Evolutionary conservation across 1,140 invertebrate genomes (phyloP).

Genomic region (Neelides sp.): DNA sequence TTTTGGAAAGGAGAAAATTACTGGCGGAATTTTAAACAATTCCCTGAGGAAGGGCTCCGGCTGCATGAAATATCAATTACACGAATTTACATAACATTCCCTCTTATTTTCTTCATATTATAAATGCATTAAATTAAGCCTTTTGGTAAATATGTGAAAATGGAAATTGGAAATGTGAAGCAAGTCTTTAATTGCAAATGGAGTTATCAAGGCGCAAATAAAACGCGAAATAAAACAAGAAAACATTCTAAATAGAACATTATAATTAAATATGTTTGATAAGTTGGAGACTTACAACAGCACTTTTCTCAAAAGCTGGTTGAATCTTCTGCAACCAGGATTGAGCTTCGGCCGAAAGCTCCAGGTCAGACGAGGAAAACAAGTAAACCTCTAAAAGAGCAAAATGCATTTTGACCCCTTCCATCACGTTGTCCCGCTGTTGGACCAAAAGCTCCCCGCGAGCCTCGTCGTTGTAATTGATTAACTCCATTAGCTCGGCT

Average conservation of each 20-base stretch:
- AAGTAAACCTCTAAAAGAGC: constrained; percentile 54
- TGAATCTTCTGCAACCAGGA: constrained; percentile 59
- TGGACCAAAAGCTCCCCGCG: constrained; percentile 47
- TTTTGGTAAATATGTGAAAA: no score
- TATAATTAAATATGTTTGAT: constrained; percentile 5
- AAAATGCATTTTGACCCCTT: constrained; percentile 47
- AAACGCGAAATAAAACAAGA: no score
- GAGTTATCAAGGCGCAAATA: no score
- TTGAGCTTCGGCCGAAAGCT: constrained; percentile 51
- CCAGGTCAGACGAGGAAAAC: constrained; percentile 50
- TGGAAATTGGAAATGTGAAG: no score
- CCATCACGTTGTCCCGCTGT: constrained; percentile 47
- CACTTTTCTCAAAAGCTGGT: constrained; percentile 56
- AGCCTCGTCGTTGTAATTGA: constrained; percentile 49
- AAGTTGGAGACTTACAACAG: constrained; percentile 36
- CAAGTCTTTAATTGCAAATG: no score
- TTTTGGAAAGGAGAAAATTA: constrained; percentile 6
- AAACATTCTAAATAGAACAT: no score
- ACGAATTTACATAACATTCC: no score
- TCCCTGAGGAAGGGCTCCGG: constrained; percentile 26
- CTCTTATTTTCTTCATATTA: no score
- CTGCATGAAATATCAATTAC: constrained; percentile 18
- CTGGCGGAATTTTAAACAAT: constrained; percentile 22
- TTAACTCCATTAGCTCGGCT: constrained; percentile 54
- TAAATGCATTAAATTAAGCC: no score